A percentile compares a stretch with the other conserved stretches of the same genome.
These are phyloP conservation scores for Plagiodera versicolora DNA, from an alignment of 2,888 invertebrate genomes.

Conservation along the genomic window DNA sequence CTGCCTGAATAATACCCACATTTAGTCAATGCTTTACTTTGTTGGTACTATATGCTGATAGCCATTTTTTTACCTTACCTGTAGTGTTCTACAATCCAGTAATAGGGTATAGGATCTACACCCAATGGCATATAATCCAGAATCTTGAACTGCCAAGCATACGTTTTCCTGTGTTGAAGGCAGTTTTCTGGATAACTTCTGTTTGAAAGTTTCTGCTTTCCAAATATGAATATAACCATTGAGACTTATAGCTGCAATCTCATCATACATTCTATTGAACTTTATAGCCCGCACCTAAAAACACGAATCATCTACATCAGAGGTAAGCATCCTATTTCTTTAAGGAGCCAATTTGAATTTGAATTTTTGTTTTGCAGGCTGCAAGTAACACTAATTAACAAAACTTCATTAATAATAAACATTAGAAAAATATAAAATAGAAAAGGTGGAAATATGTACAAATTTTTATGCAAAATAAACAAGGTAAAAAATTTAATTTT, in stretches of 20 bases:
- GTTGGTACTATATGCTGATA: too few species aligned
- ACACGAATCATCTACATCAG: background rate
- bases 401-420: too few species aligned
- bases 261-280: constrained; percentile 82
- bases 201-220: constrained; percentile 85
- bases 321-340: too few species aligned
- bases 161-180: constrained; percentile 92
- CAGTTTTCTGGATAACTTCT: constrained; percentile 83
- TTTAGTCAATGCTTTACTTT: too few species aligned
- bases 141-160: constrained; percentile 84
- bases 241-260: constrained; percentile 87
- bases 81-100: constrained; percentile 85
- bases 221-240: constrained; percentile 95
- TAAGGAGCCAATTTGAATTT: background rate
- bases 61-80: constrained; percentile 56
- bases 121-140: constrained; percentile 89
- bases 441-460: too few species aligned
- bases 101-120: constrained; percentile 91
- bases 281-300: constrained; percentile 76
- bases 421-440: too few species aligned
- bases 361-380: too few species aligned
- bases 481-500: too few species aligned
- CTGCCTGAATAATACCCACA: constrained; percentile 56
- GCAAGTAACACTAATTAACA: too few species aligned
- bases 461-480: too few species aligned